A percentile compares a stretch with the other conserved stretches of the same genome.
Conservation (phyloP, 2,888 invertebrate species). For the Rhamnusium bicolor region DNA sequence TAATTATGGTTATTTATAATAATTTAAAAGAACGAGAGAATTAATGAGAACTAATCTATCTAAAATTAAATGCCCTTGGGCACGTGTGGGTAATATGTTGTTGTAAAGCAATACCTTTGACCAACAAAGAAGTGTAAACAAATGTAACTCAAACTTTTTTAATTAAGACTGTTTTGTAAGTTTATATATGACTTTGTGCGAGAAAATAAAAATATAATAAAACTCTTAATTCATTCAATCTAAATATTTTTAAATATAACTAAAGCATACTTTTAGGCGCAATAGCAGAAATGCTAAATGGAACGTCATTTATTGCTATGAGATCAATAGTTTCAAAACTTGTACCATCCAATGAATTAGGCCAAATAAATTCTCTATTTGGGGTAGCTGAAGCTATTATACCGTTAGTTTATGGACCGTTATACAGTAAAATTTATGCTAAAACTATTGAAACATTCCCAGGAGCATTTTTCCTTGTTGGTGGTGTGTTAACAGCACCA, state of each 20-base stretch:
- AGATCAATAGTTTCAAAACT: conserved; percentile 75
- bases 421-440: conserved; percentile 64
- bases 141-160: no score
- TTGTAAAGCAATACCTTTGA: no score
- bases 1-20: no score
- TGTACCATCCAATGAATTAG: conserved; percentile 74
- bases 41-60: no score
- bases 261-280: conserved; percentile 70
- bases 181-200: no score
- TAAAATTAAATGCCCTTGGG: no score
- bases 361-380: conserved; percentile 72
- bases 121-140: no score
- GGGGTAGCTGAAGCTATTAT: conserved; percentile 65
- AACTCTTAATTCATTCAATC: no score
- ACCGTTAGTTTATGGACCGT: conserved; percentile 65
- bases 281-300: conserved; percentile 70
- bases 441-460: conserved; percentile 61
- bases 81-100: no score
- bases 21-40: no score
- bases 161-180: no score
- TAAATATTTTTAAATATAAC: background rate
- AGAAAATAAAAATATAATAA: no score
- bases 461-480: conserved; percentile 63
- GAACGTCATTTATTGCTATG: conserved; percentile 74
- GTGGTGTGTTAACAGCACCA: conserved; percentile 60